phyloP scores from a whole-genome alignment of 2,888 invertebrate species.

The Lamproptera curius region DNA sequence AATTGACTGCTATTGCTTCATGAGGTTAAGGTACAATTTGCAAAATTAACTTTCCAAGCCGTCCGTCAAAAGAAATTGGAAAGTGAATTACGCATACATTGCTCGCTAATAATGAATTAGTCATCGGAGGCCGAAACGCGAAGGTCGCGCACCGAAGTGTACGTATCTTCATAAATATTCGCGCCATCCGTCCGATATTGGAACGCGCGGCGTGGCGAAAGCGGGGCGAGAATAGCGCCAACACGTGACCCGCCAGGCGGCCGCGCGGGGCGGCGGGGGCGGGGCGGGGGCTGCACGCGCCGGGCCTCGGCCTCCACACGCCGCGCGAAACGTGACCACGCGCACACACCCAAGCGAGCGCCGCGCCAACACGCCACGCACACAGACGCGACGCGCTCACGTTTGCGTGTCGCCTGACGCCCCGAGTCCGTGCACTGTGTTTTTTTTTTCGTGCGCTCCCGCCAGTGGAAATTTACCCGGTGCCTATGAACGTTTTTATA shows the following conservation, averaged over 20 bases:
- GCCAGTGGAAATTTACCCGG: constrained; percentile 20
- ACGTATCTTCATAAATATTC: constrained; percentile 14
- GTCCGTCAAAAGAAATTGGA: neutral
- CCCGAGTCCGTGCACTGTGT: constrained; percentile 20
- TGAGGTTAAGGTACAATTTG: too few relatives aligned
- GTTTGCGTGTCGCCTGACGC: constrained; percentile 44
- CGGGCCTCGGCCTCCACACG: constrained; percentile 53
- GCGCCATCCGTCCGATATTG: constrained; percentile 26
- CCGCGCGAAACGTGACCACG: constrained; percentile 67
- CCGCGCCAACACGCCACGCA: neutral
- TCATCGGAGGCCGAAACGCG: neutral
- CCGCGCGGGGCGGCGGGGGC: constrained; percentile 28
- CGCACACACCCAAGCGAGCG: constrained; percentile 22
- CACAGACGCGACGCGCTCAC: constrained; percentile 29
- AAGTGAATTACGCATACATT: neutral
- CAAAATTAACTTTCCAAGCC: too few relatives aligned
- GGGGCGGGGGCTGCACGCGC: constrained; percentile 41
- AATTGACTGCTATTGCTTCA: too few relatives aligned
- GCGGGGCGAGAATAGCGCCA: constrained; percentile 47
- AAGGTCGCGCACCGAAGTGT: constrained; percentile 4
- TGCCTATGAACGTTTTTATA: neutral
- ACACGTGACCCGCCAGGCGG: constrained; percentile 30
- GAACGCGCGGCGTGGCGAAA: constrained; percentile 46
- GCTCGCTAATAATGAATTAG: neutral
- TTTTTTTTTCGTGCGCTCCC: constrained; percentile 13